Evolutionary conservation across 2,797 vertebrate genomes (phyloP).

Genomic region (Macrochelys suwanniensis): DNA sequence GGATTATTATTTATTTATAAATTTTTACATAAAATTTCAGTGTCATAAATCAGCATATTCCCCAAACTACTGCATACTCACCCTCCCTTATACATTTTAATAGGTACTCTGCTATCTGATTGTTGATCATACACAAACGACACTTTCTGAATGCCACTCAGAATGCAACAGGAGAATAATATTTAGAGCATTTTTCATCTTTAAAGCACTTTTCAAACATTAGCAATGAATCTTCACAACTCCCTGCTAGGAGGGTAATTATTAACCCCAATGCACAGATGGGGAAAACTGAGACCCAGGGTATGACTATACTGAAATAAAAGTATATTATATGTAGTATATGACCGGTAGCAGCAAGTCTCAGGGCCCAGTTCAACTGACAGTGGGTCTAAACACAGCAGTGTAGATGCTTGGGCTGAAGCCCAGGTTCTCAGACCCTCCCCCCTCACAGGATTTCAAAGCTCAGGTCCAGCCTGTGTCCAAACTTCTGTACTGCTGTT

Average conservation of each 20-base stretch:
- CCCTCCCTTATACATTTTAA: neutral
- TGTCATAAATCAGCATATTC: neutral
- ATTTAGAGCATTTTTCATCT: neutral
- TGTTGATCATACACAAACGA: neutral
- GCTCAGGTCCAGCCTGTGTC: neutral
- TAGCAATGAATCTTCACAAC: neutral
- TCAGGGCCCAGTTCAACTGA: neutral
- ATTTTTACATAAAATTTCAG: neutral
- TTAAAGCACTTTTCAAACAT: neutral
- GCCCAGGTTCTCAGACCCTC: neutral
- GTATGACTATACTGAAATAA: neutral
- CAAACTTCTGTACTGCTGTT: neutral
- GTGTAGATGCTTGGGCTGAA: neutral
- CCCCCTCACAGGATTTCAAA: neutral
- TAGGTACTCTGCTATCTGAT: neutral
- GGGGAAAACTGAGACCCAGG: neutral
- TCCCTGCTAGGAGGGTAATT: neutral
- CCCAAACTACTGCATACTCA: neutral
- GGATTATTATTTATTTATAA: neutral
- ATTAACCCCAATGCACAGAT: neutral
- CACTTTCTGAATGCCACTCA: accelerated
- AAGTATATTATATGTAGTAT: neutral
- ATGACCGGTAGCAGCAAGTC: neutral
- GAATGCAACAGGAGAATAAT: neutral
- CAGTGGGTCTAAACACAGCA: neutral